phyloP scores from a whole-genome alignment of 30 jellyfish, hydroid and myxozoan genomes.

The Mastigias papua region DNA sequence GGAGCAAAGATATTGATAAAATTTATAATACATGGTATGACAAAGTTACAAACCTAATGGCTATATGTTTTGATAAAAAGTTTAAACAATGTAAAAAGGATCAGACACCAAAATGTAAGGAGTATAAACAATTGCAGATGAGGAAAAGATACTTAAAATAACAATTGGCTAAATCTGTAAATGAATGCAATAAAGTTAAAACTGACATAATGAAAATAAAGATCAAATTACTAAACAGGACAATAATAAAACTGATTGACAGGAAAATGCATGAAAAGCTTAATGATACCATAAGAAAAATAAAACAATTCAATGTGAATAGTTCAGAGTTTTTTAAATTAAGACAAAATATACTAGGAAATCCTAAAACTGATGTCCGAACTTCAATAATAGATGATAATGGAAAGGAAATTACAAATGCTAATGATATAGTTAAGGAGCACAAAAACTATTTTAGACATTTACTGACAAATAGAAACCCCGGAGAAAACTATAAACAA shows the following conservation, averaged over 20 bases:
- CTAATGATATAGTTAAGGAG: slow-evolving; percentile 19
- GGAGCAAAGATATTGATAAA: background rate
- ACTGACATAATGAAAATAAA: slow-evolving; percentile 13
- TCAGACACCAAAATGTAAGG: slow-evolving; percentile 6
- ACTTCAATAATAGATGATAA: slow-evolving; percentile 20
- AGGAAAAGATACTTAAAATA: slow-evolving; percentile 6
- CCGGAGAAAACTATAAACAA: slow-evolving; percentile 18
- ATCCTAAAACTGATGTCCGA: slow-evolving; percentile 14
- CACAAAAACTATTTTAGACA: slow-evolving; percentile 19
- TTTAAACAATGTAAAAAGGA: background rate
- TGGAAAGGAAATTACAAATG: slow-evolving; percentile 16
- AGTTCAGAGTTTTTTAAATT: slow-evolving; percentile 26
- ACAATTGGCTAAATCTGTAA: background rate
- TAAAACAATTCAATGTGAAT: slow-evolving; percentile 1
- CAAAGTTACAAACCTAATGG: slow-evolving; percentile 1
- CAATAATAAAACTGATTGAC: background rate
- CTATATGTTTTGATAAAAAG: slow-evolving; percentile 17
- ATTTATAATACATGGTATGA: slow-evolving; percentile 18
- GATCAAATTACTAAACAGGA: background rate
- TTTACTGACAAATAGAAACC: slow-evolving; percentile 30
- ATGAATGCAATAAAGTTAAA: background rate
- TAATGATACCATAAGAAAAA: background rate
- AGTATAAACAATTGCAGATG: background rate
- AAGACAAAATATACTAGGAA: slow-evolving; percentile 16
- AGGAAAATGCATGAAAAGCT: background rate